These are phyloP conservation scores for Tarsius wallacei DNA, from an alignment of 2,797 vertebrate species.

Conservation along the genomic window DNA sequence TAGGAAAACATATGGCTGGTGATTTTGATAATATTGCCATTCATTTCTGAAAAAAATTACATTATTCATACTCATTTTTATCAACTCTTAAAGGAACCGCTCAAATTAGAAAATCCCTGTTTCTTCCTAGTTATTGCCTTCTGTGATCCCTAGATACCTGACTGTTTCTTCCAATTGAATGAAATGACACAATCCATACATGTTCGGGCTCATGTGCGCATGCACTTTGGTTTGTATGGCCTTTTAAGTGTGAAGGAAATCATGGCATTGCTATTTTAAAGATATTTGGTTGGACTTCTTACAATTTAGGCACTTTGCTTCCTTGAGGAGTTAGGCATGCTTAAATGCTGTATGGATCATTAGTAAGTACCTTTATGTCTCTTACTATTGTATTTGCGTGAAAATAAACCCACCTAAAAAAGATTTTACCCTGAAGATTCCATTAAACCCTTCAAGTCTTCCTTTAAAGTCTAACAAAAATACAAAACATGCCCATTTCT, in stretches of 20 bases:
- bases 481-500: conserved; percentile 28
- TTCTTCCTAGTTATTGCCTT: not conserved
- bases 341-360: conserved; percentile 7
- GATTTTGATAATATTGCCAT: not conserved
- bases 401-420: conserved; percentile 62
- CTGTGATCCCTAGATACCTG: not conserved
- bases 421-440: not conserved
- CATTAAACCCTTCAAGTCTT: conserved; percentile 49
- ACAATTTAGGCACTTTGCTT: conserved; percentile 6
- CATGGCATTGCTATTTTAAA: not conserved
- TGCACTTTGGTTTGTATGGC: not conserved
- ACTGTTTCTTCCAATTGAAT: conserved; percentile 11
- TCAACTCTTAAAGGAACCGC: not conserved
- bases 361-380: not conserved
- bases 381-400: conserved; percentile 23
- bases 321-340: not conserved
- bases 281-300: not conserved
- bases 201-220: not conserved
- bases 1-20: not conserved
- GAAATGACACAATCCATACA: not conserved
- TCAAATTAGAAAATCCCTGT: not conserved
- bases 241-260: not conserved
- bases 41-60: not conserved
- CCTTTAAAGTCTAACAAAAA: conserved; percentile 18
- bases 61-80: not conserved